Conservation (phyloP, 2,888 invertebrate genomes). For the Eupithecia abbreviata region DNA sequence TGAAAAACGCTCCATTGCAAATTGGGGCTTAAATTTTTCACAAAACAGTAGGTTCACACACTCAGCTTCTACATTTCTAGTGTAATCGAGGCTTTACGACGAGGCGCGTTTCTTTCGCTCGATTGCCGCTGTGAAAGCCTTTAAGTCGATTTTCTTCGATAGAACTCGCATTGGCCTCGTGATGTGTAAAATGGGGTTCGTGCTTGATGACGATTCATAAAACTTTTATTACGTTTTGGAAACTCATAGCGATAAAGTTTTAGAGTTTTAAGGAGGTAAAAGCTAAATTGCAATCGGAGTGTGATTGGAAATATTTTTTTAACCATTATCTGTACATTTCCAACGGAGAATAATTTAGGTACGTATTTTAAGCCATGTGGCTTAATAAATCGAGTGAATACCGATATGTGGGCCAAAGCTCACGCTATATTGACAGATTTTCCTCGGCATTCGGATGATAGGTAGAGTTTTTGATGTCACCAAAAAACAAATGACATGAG, state of each 20-base stretch:
- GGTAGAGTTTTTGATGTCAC: not conserved
- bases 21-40: not conserved
- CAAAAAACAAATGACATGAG: not conserved
- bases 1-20: not conserved
- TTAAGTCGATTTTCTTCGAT: slow-evolving; percentile 43
- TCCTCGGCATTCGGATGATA: not conserved
- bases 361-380: not conserved
- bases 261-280: slow-evolving; percentile 30
- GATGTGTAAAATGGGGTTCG: slow-evolving; percentile 54
- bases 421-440: not conserved
- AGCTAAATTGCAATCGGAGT: not conserved
- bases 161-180: slow-evolving; percentile 44
- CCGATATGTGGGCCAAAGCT: not conserved
- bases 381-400: not conserved
- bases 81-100: slow-evolving; percentile 2
- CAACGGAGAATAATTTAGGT: not conserved
- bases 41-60: not conserved
- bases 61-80: slow-evolving; percentile 8
- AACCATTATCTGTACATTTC: not conserved
- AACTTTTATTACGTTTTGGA: slow-evolving; percentile 45
- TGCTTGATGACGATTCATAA: slow-evolving; percentile 47
- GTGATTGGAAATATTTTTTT: not conserved
- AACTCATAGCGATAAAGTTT: slow-evolving; percentile 36
- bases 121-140: slow-evolving; percentile 46
- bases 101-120: slow-evolving; percentile 45